A percentile compares a stretch with the other conserved stretches of the same genome.
phyloP scores from a whole-genome alignment of 2,888 invertebrate species.

The Drosophila basisetae region DNA sequence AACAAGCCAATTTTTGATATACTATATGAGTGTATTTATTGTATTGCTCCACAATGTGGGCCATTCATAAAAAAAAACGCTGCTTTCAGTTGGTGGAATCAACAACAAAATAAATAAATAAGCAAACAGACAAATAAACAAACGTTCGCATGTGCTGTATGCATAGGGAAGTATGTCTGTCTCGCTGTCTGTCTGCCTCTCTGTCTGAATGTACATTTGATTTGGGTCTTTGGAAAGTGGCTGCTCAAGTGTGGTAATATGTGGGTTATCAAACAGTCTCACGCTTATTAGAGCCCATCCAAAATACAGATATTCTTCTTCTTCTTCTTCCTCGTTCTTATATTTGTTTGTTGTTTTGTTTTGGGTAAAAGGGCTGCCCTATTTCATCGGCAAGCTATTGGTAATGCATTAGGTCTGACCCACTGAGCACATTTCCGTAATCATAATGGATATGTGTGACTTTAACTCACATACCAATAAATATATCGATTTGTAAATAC shows the following conservation, averaged over 20 bases:
- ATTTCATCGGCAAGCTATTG: conserved; percentile 4
- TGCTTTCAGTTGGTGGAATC: conserved; percentile 2
- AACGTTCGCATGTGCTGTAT: conserved; percentile 19
- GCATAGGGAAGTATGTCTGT: conserved; percentile 14
- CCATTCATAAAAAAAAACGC: conserved; percentile 66
- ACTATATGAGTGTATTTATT: conserved; percentile 9
- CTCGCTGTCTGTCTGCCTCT: background rate
- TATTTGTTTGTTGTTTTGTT: background rate
- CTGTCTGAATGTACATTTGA: conserved; percentile 19
- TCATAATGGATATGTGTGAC: background rate
- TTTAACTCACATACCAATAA: background rate
- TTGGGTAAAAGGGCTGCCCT: conserved; percentile 1
- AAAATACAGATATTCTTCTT: background rate
- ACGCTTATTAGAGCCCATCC: conserved; percentile 29
- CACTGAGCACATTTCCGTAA: conserved; percentile 1
- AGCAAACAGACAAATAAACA: conserved; percentile 31
- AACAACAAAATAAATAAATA: conserved; percentile 9
- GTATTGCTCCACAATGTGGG: conserved; percentile 63
- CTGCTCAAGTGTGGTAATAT: conserved; percentile 36
- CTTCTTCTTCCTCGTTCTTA: background rate
- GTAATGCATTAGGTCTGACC: conserved; percentile 11
- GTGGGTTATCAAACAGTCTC: conserved; percentile 42
- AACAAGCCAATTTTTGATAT: conserved; percentile 31
- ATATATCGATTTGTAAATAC: background rate
- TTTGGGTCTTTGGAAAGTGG: conserved; percentile 29